Evolutionary conservation across 2,797 vertebrate genomes (phyloP).

Genomic region (Eospalax fontanierii): DNA sequence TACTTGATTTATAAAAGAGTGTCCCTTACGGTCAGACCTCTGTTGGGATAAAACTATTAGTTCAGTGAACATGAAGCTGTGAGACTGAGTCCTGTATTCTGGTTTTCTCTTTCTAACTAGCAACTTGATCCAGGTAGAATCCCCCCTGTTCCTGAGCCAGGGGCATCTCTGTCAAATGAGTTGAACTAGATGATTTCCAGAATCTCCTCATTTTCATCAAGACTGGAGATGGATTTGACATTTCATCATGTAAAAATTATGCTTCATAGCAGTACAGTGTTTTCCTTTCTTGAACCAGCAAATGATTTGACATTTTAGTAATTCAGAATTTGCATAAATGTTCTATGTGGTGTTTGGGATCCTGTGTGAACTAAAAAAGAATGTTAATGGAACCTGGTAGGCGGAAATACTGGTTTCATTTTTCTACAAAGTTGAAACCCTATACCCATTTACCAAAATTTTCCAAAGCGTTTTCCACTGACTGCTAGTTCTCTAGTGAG

Average conservation of each 20-base stretch:
- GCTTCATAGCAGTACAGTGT: not conserved
- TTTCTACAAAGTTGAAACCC: slow-evolving; percentile 26
- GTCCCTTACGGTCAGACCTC: slow-evolving; percentile 10
- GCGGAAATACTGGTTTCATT: not conserved
- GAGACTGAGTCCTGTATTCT: not conserved
- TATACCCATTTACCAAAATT: not conserved
- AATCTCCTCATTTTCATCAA: slow-evolving; percentile 5
- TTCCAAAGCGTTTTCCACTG: not conserved
- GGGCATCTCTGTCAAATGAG: slow-evolving; percentile 1
- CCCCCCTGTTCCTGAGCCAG: not conserved
- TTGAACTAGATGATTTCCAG: slow-evolving; percentile 33
- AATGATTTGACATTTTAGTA: slow-evolving; percentile 45
- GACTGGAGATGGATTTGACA: not conserved
- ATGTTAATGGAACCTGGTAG: not conserved
- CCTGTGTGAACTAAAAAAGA: not conserved
- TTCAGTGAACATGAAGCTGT: not conserved
- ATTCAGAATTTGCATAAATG: slow-evolving; percentile 2
- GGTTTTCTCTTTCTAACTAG: not conserved
- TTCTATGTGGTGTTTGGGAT: slow-evolving; percentile 22
- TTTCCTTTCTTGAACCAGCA: slow-evolving; percentile 13
- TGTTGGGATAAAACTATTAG: not conserved
- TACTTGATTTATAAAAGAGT: slow-evolving; percentile 39
- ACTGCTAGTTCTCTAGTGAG: not conserved
- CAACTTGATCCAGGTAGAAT: not conserved
- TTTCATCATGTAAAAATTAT: slow-evolving; percentile 6